Base-by-base conservation (phyloP, 1,140 invertebrate genomes). In the Musca vetustissima region DNA sequence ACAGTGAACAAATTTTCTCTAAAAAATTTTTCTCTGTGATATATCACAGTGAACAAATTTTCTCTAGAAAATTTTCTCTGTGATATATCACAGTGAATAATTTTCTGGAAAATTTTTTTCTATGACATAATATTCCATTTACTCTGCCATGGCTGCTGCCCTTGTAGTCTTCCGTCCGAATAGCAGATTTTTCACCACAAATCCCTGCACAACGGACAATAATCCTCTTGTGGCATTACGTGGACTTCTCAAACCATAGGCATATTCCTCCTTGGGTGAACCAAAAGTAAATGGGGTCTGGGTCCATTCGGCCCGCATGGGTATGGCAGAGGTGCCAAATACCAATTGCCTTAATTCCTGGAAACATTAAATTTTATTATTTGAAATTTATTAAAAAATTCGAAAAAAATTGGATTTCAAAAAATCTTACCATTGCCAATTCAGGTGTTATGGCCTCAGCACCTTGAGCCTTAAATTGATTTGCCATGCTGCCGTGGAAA, bases 361-460 rank as follows among this genome's bases (percentile, higher is more conserved):
- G 21, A 70, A 70, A 43, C 4, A 57, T n/a, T 15, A 19, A 17
- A 57, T 57, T 57, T 47, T 11, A 21, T n/a, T n/a, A 21, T 2
- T 64, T 13, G 22, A 28, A 64, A 28, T 28, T n/a, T n/a, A n/a
- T n/a, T n/a, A n/a, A n/a, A n/a, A n/a, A n/a, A n/a, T n/a, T n/a
- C n/a, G n/a, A n/a, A n/a, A n/a, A n/a, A n/a, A 4, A 36, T 36
- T 61, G 11, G 6, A 32, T 9, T 6, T 65, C 24, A 25, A 49
- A 15, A 25, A 66, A 52, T 4, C 65, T 87, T 84, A 91, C 90
- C 73, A 86, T 85, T 67, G 89, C 90, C 64, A 86, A 81, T 71
- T 90, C 87, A 65, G 88, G 85, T 11, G 88, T 88, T 50, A 91
- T 90, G 1, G 90, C 87, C 50, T 78, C 85, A 15, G 90, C 89